Percentiles rank a stretch among this genome's conserved stretches.
phyloP scores from a whole-genome alignment of 2,888 invertebrate species.

The Pristionchus japonicus region DNA sequence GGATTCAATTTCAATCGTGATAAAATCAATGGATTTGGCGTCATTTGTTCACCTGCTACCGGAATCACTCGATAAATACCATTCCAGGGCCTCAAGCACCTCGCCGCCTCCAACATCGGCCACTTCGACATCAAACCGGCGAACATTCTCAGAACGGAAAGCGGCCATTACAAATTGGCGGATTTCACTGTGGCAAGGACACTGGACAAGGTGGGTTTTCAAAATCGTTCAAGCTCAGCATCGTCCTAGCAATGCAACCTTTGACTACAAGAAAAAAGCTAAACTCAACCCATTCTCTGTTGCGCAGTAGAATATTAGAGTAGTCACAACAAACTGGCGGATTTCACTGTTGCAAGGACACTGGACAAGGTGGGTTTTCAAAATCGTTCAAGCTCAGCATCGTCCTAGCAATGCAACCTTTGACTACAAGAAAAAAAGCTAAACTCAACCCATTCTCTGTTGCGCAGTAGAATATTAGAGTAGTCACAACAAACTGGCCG shows the following conservation, averaged over 20 bases:
- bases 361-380: background rate
- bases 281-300: background rate
- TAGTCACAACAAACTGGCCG: background rate
- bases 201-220: background rate
- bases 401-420: background rate
- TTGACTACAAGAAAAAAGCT: background rate
- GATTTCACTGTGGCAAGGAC: background rate
- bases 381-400: too few species aligned
- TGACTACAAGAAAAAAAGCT: background rate
- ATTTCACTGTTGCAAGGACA: background rate
- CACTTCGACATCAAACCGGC: slow-evolving; percentile 13
- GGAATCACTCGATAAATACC: too few species aligned
- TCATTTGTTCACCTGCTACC: too few species aligned
- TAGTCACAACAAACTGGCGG: background rate
- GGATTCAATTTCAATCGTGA: too few species aligned
- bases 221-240: too few species aligned
- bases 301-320: background rate
- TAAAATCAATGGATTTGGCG: too few species aligned
- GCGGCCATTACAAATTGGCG: background rate
- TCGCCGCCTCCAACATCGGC: background rate
- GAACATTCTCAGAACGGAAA: background rate
- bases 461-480: background rate
- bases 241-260: background rate
- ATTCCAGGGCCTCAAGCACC: background rate
- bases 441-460: background rate